These are phyloP conservation scores for Drosophila paranaensis DNA, from an alignment of 2,888 invertebrate genomes.

Conservation along the genomic window DNA sequence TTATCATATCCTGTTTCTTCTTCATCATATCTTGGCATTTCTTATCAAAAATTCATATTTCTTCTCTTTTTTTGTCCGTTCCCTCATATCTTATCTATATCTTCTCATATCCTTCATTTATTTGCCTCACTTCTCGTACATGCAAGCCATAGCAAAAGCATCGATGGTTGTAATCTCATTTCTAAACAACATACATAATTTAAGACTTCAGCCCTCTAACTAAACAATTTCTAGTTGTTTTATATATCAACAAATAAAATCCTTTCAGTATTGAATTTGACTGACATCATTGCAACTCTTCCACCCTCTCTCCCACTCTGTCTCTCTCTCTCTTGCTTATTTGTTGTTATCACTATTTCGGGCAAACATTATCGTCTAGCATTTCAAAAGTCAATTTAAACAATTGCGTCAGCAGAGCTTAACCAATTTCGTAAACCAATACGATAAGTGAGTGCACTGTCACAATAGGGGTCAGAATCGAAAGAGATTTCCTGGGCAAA, in stretches of 20 bases:
- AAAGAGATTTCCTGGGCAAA: not conserved
- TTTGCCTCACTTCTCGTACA: too few relatives aligned
- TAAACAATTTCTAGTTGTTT: too few relatives aligned
- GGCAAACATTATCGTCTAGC: constrained; percentile 49
- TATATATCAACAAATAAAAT: not conserved
- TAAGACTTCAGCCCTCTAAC: too few relatives aligned
- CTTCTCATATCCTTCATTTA: too few relatives aligned
- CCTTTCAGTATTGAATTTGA: not conserved
- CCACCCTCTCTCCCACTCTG: not conserved
- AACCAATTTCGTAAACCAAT: constrained; percentile 78
- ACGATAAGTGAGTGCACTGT: constrained; percentile 54
- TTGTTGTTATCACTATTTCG: constrained; percentile 26
- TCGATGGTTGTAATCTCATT: not conserved
- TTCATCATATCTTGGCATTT: too few relatives aligned
- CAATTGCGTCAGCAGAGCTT: constrained; percentile 75
- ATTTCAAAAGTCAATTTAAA: constrained; percentile 75
- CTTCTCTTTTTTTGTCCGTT: too few relatives aligned
- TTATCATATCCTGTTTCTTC: too few relatives aligned
- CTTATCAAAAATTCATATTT: too few relatives aligned
- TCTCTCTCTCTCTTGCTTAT: not conserved
- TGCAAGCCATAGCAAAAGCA: too few relatives aligned
- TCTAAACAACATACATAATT: not conserved
- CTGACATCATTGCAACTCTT: not conserved
- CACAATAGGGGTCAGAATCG: constrained; percentile 14
- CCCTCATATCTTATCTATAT: too few relatives aligned